Evolutionary conservation across 2,113 vertebrate species (phyloP).

Genomic region (Melanotaenia duboulayi): DNA sequence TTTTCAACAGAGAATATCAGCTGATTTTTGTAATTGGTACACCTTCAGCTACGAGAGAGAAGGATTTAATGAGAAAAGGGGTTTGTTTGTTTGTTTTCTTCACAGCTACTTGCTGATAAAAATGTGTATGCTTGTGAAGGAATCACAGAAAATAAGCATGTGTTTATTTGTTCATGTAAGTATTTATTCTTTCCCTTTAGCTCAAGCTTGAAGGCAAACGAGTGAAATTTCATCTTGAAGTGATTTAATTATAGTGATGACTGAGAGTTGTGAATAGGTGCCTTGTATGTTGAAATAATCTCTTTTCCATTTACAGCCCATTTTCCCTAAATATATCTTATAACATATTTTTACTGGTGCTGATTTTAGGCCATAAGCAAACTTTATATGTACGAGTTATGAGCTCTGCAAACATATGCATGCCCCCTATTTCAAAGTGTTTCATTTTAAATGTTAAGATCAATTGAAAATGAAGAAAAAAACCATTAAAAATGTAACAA

Average conservation of each 20-base stretch:
- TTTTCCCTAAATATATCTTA: no score
- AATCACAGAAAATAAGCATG: not conserved
- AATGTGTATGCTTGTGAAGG: no score
- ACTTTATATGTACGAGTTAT: not conserved
- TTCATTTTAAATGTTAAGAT: not conserved
- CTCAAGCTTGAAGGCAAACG: not conserved
- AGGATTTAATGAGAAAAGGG: constrained; percentile 16
- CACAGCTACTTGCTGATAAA: not conserved
- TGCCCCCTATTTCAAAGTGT: not conserved
- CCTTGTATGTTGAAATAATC: no score
- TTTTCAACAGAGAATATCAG: constrained; percentile 4
- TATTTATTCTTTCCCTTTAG: not conserved
- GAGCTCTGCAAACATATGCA: not conserved
- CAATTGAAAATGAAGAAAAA: not conserved
- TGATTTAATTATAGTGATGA: no score
- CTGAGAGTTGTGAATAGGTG: no score
- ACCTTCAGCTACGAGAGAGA: not conserved
- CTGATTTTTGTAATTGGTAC: constrained; percentile 8
- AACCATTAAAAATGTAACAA: not conserved
- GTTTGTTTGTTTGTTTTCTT: not conserved
- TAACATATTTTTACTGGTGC: not conserved
- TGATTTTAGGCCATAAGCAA: not conserved
- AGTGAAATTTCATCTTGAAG: not conserved
- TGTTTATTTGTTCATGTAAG: not conserved
- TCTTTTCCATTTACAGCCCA: no score